phyloP scores from a whole-genome alignment of 2,113 vertebrate genomes.

The Helogale parvula region DNA sequence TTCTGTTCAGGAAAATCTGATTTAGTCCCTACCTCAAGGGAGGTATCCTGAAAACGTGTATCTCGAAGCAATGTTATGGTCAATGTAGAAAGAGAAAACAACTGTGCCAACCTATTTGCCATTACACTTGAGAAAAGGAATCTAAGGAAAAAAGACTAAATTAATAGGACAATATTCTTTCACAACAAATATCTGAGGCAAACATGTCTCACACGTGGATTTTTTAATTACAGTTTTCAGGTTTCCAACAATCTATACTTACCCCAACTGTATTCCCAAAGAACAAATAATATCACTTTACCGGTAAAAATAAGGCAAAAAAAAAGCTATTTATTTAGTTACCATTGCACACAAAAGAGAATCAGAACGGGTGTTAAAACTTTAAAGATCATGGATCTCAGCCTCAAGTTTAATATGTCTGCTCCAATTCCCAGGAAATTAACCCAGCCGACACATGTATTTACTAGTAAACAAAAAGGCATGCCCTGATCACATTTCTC shows the following conservation, averaged over 20 bases:
- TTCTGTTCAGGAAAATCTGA: constrained; percentile 39
- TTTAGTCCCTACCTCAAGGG: background rate
- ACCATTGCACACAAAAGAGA: background rate
- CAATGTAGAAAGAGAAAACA: background rate
- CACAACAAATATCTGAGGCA: background rate
- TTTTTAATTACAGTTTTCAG: background rate
- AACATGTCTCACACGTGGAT: background rate
- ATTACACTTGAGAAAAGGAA: background rate
- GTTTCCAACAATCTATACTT: constrained; percentile 22
- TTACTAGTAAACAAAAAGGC: background rate
- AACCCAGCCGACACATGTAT: background rate
- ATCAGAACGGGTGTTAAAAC: background rate
- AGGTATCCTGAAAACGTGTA: background rate
- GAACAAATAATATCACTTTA: constrained; percentile 21
- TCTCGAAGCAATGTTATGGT: background rate
- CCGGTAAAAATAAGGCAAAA: constrained; percentile 35
- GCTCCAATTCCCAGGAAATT: background rate
- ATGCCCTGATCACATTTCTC: background rate
- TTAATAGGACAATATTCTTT: constrained; percentile 14
- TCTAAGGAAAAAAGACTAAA: background rate
- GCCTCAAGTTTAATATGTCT: background rate
- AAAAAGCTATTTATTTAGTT: background rate
- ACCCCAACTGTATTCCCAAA: background rate
- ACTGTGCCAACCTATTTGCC: background rate
- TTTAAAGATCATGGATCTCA: background rate